Conservation (phyloP, 2,797 vertebrate genomes). For the Neopelma chrysocephalum region DNA sequence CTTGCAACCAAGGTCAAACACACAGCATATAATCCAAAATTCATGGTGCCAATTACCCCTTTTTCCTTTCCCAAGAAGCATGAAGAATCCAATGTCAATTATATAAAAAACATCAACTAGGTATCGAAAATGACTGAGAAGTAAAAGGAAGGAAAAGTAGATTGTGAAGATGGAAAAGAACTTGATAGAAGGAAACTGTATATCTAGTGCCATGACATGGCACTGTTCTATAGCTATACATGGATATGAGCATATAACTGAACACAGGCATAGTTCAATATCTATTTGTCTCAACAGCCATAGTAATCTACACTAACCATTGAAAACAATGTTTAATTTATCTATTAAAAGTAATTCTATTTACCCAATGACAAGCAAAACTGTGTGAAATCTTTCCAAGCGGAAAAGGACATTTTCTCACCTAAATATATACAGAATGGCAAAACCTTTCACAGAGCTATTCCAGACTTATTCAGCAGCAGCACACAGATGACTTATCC, state of each 20-base stretch:
- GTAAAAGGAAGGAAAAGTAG: not conserved
- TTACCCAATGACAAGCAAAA: not conserved
- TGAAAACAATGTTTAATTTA: not conserved
- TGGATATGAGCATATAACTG: not conserved
- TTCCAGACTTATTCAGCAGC: not conserved
- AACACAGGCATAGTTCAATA: not conserved
- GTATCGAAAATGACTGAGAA: not conserved
- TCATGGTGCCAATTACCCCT: not conserved
- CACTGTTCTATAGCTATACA: not conserved
- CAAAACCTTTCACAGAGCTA: not conserved
- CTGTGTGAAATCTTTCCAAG: not conserved
- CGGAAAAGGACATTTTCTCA: not conserved
- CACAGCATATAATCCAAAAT: not conserved
- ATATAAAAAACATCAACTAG: not conserved
- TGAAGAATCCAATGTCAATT: accelerated
- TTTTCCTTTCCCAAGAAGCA: not conserved
- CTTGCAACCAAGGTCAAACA: not conserved
- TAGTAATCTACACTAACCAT: not conserved
- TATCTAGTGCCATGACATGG: not conserved
- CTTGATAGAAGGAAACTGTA: not conserved
- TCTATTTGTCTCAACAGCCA: not conserved
- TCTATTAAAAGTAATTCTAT: not conserved
- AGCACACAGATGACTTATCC: conserved; percentile 39
- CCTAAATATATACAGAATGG: not conserved
- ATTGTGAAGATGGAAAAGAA: not conserved